Evolutionary conservation across 1,140 invertebrate genomes (phyloP).

Genomic region (Nasonia longicornis): DNA sequence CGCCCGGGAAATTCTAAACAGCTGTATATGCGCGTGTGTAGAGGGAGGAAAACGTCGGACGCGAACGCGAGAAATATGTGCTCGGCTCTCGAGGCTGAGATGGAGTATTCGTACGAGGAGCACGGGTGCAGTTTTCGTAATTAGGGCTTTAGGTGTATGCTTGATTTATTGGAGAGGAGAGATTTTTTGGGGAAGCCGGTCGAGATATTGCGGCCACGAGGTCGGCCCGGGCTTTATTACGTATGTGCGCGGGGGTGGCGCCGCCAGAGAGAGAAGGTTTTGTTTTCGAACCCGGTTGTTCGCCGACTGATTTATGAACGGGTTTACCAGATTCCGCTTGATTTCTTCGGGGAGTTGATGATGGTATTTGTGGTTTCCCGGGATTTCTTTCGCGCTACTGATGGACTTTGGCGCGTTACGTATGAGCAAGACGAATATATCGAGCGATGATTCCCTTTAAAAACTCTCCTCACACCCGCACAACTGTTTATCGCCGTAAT

Average conservation of each 20-base stretch:
- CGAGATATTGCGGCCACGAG: background rate
- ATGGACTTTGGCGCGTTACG: no score
- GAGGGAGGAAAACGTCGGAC: background rate
- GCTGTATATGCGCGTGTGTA: no score
- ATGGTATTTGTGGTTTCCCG: background rate
- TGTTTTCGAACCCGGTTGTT: background rate
- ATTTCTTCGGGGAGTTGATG: background rate
- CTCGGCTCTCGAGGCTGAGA: background rate
- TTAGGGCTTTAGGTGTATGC: background rate
- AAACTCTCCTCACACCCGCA: no score
- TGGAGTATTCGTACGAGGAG: background rate
- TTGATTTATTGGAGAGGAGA: background rate
- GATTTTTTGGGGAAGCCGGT: background rate
- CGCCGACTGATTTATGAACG: background rate
- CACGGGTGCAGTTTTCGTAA: background rate
- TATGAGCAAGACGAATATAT: no score
- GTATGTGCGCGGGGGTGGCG: no score
- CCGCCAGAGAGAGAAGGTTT: background rate
- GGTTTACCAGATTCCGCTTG: background rate
- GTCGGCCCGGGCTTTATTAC: background rate
- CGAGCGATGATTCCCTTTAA: no score
- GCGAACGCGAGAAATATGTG: background rate
- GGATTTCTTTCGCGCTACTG: background rate
- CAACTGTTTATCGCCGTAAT: slow-evolving; percentile 21
- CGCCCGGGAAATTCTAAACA: slow-evolving; percentile 18